phyloP scores from a whole-genome alignment of 1,140 invertebrate genomes.

The Eumeta japonica region DNA sequence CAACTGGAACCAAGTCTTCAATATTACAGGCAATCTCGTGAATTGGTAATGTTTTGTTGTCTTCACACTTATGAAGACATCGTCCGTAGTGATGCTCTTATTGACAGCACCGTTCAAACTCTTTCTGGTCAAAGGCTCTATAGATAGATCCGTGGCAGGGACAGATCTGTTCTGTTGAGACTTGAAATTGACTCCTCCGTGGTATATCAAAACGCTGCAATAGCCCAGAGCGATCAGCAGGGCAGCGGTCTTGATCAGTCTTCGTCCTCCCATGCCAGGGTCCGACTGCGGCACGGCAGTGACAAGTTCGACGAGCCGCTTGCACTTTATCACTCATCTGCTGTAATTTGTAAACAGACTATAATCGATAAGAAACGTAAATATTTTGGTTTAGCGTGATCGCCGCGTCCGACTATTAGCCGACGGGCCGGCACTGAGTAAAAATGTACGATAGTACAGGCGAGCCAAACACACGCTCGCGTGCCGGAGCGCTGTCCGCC shows the following conservation, averaged over 20 bases:
- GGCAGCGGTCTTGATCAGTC: constrained; percentile 40
- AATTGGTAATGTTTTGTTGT: constrained; percentile 87
- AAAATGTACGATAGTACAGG: constrained; percentile 52
- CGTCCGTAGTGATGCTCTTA: constrained; percentile 71
- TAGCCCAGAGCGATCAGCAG: constrained; percentile 56
- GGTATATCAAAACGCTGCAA: constrained; percentile 65
- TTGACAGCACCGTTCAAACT: constrained; percentile 52
- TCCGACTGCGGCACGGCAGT: constrained; percentile 47
- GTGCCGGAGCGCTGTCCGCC: neutral
- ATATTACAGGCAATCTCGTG: constrained; percentile 79
- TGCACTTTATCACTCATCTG: constrained; percentile 48
- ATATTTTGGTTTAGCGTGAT: no score
- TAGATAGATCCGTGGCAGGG: constrained; percentile 39
- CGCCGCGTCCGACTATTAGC: no score
- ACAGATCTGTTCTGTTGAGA: constrained; percentile 55
- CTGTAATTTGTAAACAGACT: constrained; percentile 38
- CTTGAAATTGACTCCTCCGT: constrained; percentile 55
- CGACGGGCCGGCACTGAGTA: constrained; percentile 15
- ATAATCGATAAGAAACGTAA: constrained; percentile 24
- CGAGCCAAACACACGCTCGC: constrained; percentile 2
- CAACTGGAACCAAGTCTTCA: constrained; percentile 90
- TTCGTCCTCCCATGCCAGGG: constrained; percentile 58
- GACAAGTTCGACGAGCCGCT: constrained; percentile 29
- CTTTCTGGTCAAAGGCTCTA: constrained; percentile 39
- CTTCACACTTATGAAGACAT: constrained; percentile 93